Percentiles rank a stretch among this genome's conserved stretches.
These are phyloP conservation scores for Pachymerium ferrugineum DNA, from an alignment of 2,888 invertebrate species.

Conservation along the genomic window DNA sequence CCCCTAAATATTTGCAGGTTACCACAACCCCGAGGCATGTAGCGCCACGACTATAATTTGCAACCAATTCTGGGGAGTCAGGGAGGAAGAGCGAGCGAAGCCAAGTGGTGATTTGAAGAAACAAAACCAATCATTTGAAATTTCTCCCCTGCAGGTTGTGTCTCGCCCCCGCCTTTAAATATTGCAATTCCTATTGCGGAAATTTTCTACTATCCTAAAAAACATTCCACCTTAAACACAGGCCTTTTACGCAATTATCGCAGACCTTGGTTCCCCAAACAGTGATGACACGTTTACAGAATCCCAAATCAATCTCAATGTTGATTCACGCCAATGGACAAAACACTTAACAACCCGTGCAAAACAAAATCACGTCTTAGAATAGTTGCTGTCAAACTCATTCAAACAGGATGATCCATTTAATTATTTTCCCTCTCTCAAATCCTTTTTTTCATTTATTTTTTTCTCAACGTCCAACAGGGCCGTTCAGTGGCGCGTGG, in stretches of 20 bases:
- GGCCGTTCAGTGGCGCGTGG: slow-evolving; percentile 16
- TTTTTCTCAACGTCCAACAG: background rate
- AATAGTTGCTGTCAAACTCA: too few species aligned
- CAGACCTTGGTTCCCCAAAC: background rate
- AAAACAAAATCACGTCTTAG: background rate
- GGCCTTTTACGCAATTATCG: slow-evolving; percentile 9
- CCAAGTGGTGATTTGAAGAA: slow-evolving; percentile 25
- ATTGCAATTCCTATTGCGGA: slow-evolving; percentile 13
- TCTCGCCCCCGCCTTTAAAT: slow-evolving; percentile 13
- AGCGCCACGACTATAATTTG: slow-evolving; percentile 20
- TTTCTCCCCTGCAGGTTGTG: background rate
- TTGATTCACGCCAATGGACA: too few species aligned
- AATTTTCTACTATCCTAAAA: slow-evolving; percentile 2
- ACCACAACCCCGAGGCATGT: background rate
- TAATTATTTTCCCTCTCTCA: slow-evolving; percentile 5
- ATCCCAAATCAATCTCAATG: background rate
- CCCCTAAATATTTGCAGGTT: background rate
- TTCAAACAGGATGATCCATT: background rate
- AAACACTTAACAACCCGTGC: background rate
- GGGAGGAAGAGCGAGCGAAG: slow-evolving; percentile 1
- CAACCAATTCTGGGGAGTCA: slow-evolving; percentile 6
- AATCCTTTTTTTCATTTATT: background rate
- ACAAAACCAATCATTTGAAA: slow-evolving; percentile 28
- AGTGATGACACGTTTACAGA: background rate
- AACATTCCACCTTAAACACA: slow-evolving; percentile 4